phyloP scores from a whole-genome alignment of 2,888 invertebrate genomes.

The Phyllotreta cruciferae region DNA sequence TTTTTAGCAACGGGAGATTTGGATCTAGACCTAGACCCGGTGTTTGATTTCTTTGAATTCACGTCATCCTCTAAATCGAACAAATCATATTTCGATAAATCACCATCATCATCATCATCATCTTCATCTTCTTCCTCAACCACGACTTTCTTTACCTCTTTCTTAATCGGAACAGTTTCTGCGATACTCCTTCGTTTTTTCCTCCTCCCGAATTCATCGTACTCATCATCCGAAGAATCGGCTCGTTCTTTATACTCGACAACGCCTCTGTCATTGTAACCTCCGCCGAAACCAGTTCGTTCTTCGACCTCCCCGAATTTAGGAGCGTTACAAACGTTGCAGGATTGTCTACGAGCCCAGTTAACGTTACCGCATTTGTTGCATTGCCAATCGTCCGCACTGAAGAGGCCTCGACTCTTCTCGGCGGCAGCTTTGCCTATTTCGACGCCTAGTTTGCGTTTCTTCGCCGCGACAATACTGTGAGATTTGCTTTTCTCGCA shows the following conservation, averaged over 20 bases:
- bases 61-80: slow-evolving; percentile 63
- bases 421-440: slow-evolving; percentile 98
- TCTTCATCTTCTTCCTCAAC: slow-evolving; percentile 51
- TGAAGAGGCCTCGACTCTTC: slow-evolving; percentile 93
- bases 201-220: slow-evolving; percentile 76
- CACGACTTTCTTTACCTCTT: slow-evolving; percentile 21
- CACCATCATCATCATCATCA: slow-evolving; percentile 64
- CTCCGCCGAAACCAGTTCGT: slow-evolving; percentile 82
- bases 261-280: slow-evolving; percentile 94
- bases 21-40: slow-evolving; percentile 36
- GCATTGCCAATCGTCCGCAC: slow-evolving; percentile 99
- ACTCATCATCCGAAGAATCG: slow-evolving; percentile 94
- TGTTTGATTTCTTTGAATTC: slow-evolving; percentile 33
- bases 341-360: slow-evolving; percentile 94
- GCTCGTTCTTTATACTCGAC: slow-evolving; percentile 93
- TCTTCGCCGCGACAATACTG: slow-evolving; percentile 60
- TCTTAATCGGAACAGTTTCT: slow-evolving; percentile 35
- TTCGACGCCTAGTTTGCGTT: slow-evolving; percentile 91
- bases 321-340: slow-evolving; percentile 98
- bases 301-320: slow-evolving; percentile 94
- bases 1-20: slow-evolving; percentile 20
- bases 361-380: slow-evolving; percentile 99
- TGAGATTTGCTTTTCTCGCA: slow-evolving; percentile 72
- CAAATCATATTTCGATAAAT: slow-evolving; percentile 66
- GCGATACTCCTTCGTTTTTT: slow-evolving; percentile 49